Conservation (phyloP, 2,797 vertebrate species). For the Pseudocheirus occidentalis region DNA sequence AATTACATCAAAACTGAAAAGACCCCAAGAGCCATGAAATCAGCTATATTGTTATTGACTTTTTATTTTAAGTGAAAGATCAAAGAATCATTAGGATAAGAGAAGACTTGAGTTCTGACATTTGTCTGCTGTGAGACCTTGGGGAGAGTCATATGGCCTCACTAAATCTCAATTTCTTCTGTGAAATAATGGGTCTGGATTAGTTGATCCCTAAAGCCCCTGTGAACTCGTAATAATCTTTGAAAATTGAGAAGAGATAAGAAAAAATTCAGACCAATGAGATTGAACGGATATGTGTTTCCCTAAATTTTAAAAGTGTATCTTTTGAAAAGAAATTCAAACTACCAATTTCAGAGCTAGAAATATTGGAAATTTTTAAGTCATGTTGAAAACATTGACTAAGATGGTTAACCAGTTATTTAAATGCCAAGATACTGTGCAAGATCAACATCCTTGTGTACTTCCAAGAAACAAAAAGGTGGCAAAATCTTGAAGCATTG, state of each 20-base stretch:
- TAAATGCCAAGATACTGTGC: not conserved
- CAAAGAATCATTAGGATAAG: not conserved
- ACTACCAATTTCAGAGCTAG: not conserved
- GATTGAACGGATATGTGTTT: not conserved
- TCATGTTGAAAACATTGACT: not conserved
- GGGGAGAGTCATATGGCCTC: not conserved
- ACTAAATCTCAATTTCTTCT: not conserved
- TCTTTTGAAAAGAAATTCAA: slow-evolving; percentile 26
- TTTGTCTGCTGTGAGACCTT: not conserved
- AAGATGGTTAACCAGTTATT: not conserved
- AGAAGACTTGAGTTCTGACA: not conserved
- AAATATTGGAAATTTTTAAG: not conserved
- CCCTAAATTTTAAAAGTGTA: slow-evolving; percentile 19
- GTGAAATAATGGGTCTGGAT: not conserved
- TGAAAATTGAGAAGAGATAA: slow-evolving; percentile 29
- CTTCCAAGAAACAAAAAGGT: not conserved
- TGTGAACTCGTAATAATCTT: not conserved
- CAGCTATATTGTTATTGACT: not conserved
- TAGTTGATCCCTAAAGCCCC: not conserved
- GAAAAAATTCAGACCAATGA: not conserved
- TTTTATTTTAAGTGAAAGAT: not conserved
- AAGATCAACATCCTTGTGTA: not conserved
- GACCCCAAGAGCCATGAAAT: not conserved
- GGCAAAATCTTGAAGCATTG: not conserved
- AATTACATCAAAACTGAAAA: not conserved